Percentiles rank a stretch among this genome's conserved stretches.
Evolutionary conservation across 2,113 vertebrate genomes (phyloP).

Genomic region (Pimephales promelas): DNA sequence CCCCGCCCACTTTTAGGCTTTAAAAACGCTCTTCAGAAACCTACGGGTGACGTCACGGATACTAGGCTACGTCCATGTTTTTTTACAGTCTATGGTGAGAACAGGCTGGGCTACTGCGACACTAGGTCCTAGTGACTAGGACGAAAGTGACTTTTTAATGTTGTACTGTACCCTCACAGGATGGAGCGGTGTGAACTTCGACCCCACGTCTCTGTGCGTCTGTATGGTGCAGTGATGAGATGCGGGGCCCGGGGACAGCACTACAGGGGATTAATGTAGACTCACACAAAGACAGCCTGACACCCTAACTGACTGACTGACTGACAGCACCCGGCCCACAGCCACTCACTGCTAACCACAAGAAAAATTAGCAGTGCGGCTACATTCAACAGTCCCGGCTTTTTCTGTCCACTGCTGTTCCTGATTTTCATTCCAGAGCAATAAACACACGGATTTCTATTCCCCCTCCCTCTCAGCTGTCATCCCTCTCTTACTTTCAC

Average conservation of each 20-base stretch:
- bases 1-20: no score
- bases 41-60: no score
- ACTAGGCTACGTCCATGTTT: no score
- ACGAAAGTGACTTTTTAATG: slow-evolving; percentile 12
- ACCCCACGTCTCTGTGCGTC: background rate
- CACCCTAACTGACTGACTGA: slow-evolving; percentile 1
- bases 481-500: slow-evolving; percentile 46
- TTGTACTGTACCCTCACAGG: slow-evolving; percentile 9
- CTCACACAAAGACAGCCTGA: slow-evolving; percentile 33
- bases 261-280: slow-evolving; percentile 44
- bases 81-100: no score
- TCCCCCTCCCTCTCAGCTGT: slow-evolving; percentile 42
- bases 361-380: slow-evolving; percentile 47
- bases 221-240: slow-evolving; percentile 7
- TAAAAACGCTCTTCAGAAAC: no score
- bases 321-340: slow-evolving; percentile 46
- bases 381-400: slow-evolving; percentile 27
- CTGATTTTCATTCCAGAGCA: slow-evolving; percentile 60
- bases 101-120: background rate
- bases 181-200: slow-evolving; percentile 11
- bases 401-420: slow-evolving; percentile 51
- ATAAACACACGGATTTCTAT: slow-evolving; percentile 59
- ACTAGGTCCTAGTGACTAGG: no score
- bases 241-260: slow-evolving; percentile 32
- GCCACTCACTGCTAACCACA: slow-evolving; percentile 44